These are phyloP conservation scores for Alces alces DNA, from an alignment of 2,113 vertebrate genomes.

Conservation along the genomic window DNA sequence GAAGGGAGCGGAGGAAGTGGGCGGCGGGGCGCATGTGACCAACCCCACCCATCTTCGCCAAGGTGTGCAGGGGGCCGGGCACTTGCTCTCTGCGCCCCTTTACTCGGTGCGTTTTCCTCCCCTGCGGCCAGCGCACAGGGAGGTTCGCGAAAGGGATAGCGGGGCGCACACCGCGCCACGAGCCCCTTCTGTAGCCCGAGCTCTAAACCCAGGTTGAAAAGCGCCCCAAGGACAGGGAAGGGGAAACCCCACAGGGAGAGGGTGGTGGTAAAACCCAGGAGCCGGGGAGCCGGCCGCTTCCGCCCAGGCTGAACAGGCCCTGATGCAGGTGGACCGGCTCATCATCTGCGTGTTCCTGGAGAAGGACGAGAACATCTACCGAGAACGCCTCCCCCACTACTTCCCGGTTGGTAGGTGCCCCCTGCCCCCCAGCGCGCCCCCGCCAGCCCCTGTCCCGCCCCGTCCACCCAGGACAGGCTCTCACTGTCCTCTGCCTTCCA, in stretches of 20 bases:
- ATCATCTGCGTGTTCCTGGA: constrained; percentile 79
- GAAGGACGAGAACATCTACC: constrained; percentile 76
- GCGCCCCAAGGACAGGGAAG: not conserved
- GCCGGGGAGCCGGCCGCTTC: not conserved
- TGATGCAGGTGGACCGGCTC: constrained; percentile 75
- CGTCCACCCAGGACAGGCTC: not conserved
- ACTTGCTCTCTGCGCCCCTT: not conserved
- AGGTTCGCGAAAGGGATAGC: not conserved
- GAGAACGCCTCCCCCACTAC: constrained; percentile 67
- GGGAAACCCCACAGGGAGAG: not conserved
- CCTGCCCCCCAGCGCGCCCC: fast-evolving
- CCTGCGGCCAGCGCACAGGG: not conserved
- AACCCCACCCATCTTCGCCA: not conserved
- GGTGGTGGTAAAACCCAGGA: no score
- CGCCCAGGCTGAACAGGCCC: not conserved
- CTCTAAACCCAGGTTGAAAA: not conserved
- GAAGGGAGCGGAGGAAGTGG: fast-evolving
- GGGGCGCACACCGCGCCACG: fast-evolving
- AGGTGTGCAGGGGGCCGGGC: not conserved
- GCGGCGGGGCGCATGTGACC: not conserved
- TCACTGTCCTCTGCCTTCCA: constrained; percentile 73
- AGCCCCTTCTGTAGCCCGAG: no score
- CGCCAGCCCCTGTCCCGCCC: not conserved
- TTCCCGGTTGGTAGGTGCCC: constrained; percentile 71
- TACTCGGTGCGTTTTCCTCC: not conserved